Base-by-base conservation (phyloP, 2,113 vertebrate genomes). In the Tenebrosternarchus preto region DNA sequence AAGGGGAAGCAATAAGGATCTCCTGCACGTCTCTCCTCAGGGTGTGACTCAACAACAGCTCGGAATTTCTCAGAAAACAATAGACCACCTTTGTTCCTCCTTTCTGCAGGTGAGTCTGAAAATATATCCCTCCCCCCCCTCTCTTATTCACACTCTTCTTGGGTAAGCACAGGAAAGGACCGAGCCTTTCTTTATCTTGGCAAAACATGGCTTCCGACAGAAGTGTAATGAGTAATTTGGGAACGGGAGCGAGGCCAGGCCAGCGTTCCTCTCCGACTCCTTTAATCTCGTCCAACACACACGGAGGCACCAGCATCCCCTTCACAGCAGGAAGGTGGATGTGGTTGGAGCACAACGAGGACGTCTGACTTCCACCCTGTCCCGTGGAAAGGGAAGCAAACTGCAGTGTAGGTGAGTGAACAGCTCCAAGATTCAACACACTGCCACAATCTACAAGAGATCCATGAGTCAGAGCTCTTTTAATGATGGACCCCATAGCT, bases 161-260 rank as follows among this genome's bases (percentile, higher is more conserved):
- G 74, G 46, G 61, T 76, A 81, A 81, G 86, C 80, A 80, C 71
- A 87, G 88, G 85, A 90, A 87, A 86, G 78, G 70, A 86, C 63
- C 43, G 16, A 86, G 79, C 73, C 78, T 78, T 22, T 80, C 82
- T 90, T 90, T 86, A 90, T 92, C 87, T 86, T 82, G 71, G 81
- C 82, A 76, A 86, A 88, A 86, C 82, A 81, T 76, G 46, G 64
- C 81, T 90, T 91, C 88, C 85, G 88, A 90, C 78, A 83, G 89
- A 88, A 78, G 76, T 81, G 89, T 87, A 90, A 90, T 88, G 88
- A 90, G 86, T 90, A 86, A 88, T 90, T 92, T 91, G 87, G 86
- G 78, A 88, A 84, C 76, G 84, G 89, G 88, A 90, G 87, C 84
- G 80, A 31, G 36, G 79, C 87, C 85, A 78, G 87, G 43, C 43